A percentile compares a stretch with the other conserved stretches of the same genome.
Conservation (phyloP, 2,113 vertebrate genomes). For the Catharus fuscescens region DNA sequence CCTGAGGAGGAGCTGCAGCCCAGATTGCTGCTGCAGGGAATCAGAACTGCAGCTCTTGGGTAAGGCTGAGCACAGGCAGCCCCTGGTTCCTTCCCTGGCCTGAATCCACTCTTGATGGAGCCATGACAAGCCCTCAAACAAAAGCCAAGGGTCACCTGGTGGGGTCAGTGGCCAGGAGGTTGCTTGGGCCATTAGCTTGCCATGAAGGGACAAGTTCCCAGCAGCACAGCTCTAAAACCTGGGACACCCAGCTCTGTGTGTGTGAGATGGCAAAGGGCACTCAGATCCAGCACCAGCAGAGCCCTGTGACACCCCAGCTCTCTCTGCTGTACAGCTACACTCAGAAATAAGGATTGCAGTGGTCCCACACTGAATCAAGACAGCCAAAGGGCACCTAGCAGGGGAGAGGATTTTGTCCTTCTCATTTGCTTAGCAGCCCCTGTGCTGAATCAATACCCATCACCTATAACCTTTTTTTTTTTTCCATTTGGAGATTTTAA, state of each 20-base stretch:
- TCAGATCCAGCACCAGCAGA: not conserved
- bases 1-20: not conserved
- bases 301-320: too few relatives aligned
- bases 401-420: not conserved
- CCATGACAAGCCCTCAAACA: not conserved
- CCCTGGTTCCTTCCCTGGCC: not conserved
- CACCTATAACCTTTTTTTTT: not conserved
- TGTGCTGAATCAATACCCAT: not conserved
- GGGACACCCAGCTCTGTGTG: fast-evolving
- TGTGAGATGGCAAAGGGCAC: fast-evolving
- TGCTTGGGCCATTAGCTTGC: not conserved
- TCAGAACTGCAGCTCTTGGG: not conserved
- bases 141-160: not conserved
- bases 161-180: not conserved
- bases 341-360: not conserved
- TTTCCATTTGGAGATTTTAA: not conserved
- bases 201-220: not conserved
- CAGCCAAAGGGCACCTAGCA: not conserved
- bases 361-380: too few relatives aligned
- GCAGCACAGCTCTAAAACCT: not conserved
- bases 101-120: not conserved
- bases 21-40: fast-evolving
- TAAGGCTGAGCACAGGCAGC: not conserved
- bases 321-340: not conserved
- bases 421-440: not conserved